These are phyloP conservation scores for Cottoperca gobio DNA, from an alignment of 2,797 vertebrate species.

Conservation along the genomic window DNA sequence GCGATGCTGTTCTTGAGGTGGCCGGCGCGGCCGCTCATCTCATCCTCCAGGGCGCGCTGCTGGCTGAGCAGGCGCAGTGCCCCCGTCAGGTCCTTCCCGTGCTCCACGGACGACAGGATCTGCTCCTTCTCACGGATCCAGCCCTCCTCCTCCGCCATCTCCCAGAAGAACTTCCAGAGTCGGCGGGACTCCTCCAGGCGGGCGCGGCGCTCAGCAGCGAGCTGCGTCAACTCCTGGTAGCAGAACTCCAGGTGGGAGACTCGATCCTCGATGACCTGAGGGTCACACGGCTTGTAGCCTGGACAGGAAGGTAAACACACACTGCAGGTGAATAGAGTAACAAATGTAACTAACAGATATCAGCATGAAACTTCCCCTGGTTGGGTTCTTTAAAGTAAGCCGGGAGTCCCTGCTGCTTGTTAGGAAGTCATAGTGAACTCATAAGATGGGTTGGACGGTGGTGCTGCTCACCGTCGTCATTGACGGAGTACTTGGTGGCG, in stretches of 20 bases:
- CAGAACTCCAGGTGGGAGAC: slow-evolving; percentile 95
- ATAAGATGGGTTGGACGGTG: no score
- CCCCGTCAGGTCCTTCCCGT: slow-evolving; percentile 93
- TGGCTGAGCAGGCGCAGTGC: slow-evolving; percentile 92
- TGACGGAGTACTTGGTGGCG: slow-evolving; percentile 89
- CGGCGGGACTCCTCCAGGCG: slow-evolving; percentile 92
- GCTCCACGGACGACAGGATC: slow-evolving; percentile 93
- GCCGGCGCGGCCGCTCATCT: slow-evolving; percentile 92
- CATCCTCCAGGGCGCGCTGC: slow-evolving; percentile 94
- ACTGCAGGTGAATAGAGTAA: no score
- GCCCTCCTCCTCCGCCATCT: slow-evolving; percentile 95
- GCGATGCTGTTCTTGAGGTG: slow-evolving; percentile 92
- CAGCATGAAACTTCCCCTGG: no score
- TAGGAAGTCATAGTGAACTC: neutral
- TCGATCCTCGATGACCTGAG: slow-evolving; percentile 92
- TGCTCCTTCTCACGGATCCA: slow-evolving; percentile 98
- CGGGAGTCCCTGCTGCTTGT: neutral
- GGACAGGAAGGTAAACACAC: slow-evolving; percentile 21
- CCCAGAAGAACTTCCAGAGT: slow-evolving; percentile 98
- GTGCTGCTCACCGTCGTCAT: slow-evolving; percentile 89
- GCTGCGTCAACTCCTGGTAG: slow-evolving; percentile 93
- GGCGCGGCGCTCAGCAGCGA: slow-evolving; percentile 89
- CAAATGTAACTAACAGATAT: no score
- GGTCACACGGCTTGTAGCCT: slow-evolving; percentile 95
- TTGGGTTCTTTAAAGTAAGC: no score